These are phyloP conservation scores for Cyprinella venusta DNA, from an alignment of 2,797 vertebrate genomes.

Conservation along the genomic window DNA sequence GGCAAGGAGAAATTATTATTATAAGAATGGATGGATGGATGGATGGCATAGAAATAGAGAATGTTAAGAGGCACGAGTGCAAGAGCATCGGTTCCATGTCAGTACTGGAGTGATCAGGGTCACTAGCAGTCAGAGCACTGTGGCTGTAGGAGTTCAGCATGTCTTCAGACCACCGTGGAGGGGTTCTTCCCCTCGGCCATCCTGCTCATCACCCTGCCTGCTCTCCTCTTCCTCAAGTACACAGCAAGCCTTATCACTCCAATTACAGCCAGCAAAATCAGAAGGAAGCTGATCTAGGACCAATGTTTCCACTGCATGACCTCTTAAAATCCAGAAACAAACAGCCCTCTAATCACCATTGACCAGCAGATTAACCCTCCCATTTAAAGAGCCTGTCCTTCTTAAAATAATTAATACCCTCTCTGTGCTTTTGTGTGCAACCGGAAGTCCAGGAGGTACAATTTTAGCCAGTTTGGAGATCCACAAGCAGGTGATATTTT, in stretches of 20 bases:
- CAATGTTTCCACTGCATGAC: conserved; percentile 34
- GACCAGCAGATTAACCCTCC: conserved; percentile 33
- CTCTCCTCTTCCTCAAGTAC: conserved; percentile 38
- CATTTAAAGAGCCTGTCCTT: conserved; percentile 8
- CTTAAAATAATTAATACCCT: conserved; percentile 35
- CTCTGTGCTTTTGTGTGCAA: conserved; percentile 11
- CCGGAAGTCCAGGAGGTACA: conserved; percentile 6
- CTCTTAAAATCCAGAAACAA: conserved; percentile 52
- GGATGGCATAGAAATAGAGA: conserved; percentile 8
- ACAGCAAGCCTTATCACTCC: conserved; percentile 51
- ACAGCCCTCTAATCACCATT: conserved; percentile 46
- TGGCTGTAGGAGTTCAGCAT: conserved; percentile 71
- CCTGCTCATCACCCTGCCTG: conserved; percentile 47
- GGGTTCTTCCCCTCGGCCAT: conserved; percentile 71
- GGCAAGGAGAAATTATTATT: conserved; percentile 1
- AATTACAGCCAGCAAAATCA: conserved; percentile 44
- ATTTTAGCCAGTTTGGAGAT: conserved; percentile 2
- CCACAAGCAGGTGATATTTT: conserved; percentile 11
- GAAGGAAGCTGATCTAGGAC: conserved; percentile 33
- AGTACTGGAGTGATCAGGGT: conserved; percentile 77
- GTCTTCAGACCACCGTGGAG: conserved; percentile 77
- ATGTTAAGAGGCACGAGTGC: conserved; percentile 10
- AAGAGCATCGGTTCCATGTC: conserved; percentile 74
- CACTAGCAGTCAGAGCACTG: conserved; percentile 75
- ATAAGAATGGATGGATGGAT: conserved; percentile 3